These are phyloP conservation scores for Kryphioiulus occultus DNA, from an alignment of 2,888 invertebrate genomes.

Conservation along the genomic window DNA sequence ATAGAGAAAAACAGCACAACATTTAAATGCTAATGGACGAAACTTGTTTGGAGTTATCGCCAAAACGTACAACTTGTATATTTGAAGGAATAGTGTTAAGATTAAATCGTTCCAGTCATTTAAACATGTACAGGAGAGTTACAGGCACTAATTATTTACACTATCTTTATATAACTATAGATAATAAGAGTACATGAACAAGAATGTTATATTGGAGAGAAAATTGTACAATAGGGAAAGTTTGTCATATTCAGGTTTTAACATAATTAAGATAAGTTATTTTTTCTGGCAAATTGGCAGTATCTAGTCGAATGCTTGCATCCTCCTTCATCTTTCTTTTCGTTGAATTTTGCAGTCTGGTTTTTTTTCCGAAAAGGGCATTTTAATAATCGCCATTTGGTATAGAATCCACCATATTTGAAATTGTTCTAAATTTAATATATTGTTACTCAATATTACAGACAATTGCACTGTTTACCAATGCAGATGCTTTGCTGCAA, in stretches of 20 bases:
- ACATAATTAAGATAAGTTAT: background rate
- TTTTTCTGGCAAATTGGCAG: background rate
- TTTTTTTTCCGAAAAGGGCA: background rate
- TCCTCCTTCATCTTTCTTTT: too few relatives aligned
- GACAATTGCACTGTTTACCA: too few relatives aligned
- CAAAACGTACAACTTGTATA: background rate
- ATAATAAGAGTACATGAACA: background rate
- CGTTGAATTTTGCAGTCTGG: too few relatives aligned
- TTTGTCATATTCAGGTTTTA: background rate
- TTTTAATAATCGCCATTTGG: background rate
- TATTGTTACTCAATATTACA: background rate
- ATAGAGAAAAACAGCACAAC: background rate
- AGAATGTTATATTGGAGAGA: background rate
- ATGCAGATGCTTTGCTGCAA: too few relatives aligned
- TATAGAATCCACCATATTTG: background rate
- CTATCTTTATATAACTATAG: background rate
- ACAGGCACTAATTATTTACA: constrained; percentile 15
- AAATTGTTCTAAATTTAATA: background rate
- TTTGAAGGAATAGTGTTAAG: constrained; percentile 4
- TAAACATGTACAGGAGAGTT: background rate
- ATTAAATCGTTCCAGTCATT: background rate
- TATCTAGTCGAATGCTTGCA: background rate
- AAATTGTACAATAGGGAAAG: background rate
- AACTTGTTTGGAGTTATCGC: background rate
- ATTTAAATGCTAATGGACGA: background rate